phyloP scores from a whole-genome alignment of 1,140 invertebrate genomes.

The Gonioctena quinquepunctata region DNA sequence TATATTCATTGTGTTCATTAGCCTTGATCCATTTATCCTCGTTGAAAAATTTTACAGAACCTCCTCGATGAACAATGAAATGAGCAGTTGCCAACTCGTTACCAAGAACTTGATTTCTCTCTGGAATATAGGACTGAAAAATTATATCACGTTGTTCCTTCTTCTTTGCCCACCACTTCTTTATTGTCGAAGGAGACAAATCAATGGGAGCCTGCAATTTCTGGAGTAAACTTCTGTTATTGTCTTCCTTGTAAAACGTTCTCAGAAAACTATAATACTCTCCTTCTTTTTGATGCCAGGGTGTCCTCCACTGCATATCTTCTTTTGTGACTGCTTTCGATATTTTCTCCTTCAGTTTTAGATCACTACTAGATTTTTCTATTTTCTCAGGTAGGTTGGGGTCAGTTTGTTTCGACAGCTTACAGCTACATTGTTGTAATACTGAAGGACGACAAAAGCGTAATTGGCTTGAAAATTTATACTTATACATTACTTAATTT shows the following conservation, averaged over 20 bases:
- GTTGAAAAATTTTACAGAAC: slow-evolving; percentile 69
- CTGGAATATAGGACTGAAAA: slow-evolving; percentile 56
- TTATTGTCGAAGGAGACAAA: slow-evolving; percentile 52
- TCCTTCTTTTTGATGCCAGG: slow-evolving; percentile 53
- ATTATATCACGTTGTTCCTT: slow-evolving; percentile 49
- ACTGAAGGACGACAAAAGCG: background rate
- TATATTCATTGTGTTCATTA: slow-evolving; percentile 56
- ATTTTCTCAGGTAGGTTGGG: background rate
- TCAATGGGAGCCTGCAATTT: slow-evolving; percentile 58
- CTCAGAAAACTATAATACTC: slow-evolving; percentile 56
- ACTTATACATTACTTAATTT: background rate
- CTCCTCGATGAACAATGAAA: slow-evolving; percentile 70
- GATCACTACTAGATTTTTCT: background rate
- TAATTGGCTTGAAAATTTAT: background rate
- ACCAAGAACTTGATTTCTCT: slow-evolving; percentile 62
- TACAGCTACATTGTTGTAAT: background rate
- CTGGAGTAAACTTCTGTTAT: slow-evolving; percentile 53
- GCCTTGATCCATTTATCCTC: slow-evolving; percentile 63
- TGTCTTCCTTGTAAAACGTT: slow-evolving; percentile 54
- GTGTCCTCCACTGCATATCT: slow-evolving; percentile 55
- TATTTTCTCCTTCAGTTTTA: background rate
- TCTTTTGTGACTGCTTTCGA: slow-evolving; percentile 48
- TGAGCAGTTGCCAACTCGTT: slow-evolving; percentile 73
- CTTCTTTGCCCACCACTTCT: slow-evolving; percentile 56
- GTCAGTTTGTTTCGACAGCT: background rate